Conservation (phyloP, 2,888 invertebrate genomes). For the Morinoia aosen region DNA sequence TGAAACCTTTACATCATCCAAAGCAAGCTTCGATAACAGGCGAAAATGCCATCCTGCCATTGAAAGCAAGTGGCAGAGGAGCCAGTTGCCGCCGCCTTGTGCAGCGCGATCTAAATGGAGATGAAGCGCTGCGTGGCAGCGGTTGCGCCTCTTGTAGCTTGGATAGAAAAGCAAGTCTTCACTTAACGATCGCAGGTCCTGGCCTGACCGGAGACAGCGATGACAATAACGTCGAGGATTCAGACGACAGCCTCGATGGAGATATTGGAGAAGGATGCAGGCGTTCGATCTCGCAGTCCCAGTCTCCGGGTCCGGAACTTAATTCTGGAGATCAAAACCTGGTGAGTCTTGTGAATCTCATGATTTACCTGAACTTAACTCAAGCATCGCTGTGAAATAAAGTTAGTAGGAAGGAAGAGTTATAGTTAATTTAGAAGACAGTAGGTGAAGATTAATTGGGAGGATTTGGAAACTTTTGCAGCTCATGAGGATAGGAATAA, state of each 20-base stretch:
- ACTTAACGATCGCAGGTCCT: neutral
- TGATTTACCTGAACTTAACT: neutral
- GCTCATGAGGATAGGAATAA: neutral
- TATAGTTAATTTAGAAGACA: neutral
- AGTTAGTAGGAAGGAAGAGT: neutral
- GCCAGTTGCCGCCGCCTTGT: neutral
- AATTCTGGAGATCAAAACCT: neutral
- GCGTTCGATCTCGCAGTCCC: slow-evolving; percentile 7
- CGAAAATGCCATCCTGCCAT: neutral
- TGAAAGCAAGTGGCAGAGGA: neutral
- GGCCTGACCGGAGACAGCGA: neutral
- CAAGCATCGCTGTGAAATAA: neutral
- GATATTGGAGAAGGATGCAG: slow-evolving; percentile 64
- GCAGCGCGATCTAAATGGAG: neutral
- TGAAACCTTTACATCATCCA: neutral
- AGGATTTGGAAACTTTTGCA: neutral
- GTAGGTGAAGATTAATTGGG: neutral
- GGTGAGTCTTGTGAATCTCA: neutral
- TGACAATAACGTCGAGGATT: neutral
- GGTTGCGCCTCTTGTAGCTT: neutral
- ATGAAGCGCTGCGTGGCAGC: neutral
- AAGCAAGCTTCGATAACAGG: neutral
- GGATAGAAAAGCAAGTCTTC: neutral
- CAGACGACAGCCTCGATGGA: slow-evolving; percentile 63
- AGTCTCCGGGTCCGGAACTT: neutral